Evolutionary conservation across 2,797 vertebrate genomes (phyloP).

Genomic region (Pachyuromys duprasi): DNA sequence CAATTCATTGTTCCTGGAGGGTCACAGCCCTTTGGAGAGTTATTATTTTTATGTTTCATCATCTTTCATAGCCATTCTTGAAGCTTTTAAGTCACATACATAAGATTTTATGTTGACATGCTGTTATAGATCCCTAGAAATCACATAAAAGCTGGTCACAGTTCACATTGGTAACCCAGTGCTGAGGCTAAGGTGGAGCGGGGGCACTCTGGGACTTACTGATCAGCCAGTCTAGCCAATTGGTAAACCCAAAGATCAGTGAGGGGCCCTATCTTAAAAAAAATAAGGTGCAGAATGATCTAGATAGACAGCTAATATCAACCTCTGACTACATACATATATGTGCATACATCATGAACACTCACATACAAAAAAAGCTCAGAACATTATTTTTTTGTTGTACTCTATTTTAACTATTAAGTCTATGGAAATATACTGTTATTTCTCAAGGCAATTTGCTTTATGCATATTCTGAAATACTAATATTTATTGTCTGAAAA

Average conservation of each 20-base stretch:
- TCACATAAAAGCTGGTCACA: background rate
- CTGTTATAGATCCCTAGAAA: background rate
- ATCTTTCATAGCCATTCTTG: background rate
- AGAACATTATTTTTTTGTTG: constrained; percentile 16
- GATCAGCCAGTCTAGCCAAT: background rate
- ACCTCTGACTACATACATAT: background rate
- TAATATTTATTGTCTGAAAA: constrained; percentile 52
- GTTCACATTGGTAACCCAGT: background rate
- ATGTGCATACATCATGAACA: background rate
- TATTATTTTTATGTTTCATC: constrained; percentile 1
- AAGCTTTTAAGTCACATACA: background rate
- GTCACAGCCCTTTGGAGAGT: background rate
- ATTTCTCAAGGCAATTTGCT: constrained; percentile 23
- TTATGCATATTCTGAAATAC: constrained; percentile 27
- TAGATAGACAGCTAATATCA: background rate
- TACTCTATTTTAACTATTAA: constrained; percentile 48
- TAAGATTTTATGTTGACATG: background rate
- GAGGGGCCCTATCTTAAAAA: background rate
- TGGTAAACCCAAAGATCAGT: background rate
- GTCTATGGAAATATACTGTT: constrained; percentile 2
- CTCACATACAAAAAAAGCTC: background rate
- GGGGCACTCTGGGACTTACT: background rate
- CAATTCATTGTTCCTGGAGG: background rate
- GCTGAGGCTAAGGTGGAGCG: background rate
- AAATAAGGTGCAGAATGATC: background rate